These are phyloP conservation scores for Cataglyphis cursor DNA, from an alignment of 2,888 invertebrate genomes.

Conservation along the genomic window DNA sequence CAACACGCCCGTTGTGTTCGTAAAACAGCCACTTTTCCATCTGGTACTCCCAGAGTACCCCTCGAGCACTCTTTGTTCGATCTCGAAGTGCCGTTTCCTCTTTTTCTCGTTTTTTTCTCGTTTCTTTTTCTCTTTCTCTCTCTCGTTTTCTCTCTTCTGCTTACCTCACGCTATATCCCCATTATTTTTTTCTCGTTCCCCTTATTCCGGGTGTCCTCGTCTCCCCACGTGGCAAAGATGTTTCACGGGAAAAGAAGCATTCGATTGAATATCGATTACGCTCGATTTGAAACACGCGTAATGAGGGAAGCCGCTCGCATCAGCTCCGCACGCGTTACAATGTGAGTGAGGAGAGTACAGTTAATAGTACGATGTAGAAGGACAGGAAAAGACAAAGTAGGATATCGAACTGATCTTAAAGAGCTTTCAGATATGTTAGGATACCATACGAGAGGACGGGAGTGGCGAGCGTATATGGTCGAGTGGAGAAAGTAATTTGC, in stretches of 20 bases:
- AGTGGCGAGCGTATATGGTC: slow-evolving; percentile 51
- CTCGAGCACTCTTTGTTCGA: slow-evolving; percentile 81
- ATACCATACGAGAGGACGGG: slow-evolving; percentile 28
- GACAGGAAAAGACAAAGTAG: neutral
- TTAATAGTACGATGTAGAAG: slow-evolving; percentile 66
- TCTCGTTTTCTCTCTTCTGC: neutral
- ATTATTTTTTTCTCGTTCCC: slow-evolving; percentile 45
- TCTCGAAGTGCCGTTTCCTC: slow-evolving; percentile 68
- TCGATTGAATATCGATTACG: slow-evolving; percentile 74
- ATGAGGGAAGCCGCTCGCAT: slow-evolving; percentile 63
- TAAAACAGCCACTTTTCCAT: slow-evolving; percentile 81
- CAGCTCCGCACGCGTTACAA: slow-evolving; percentile 38
- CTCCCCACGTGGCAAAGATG: slow-evolving; percentile 50
- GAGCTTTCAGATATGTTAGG: slow-evolving; percentile 69
- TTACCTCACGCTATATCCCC: neutral
- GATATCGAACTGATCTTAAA: slow-evolving; percentile 69
- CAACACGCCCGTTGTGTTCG: slow-evolving; percentile 74
- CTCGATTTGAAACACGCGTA: slow-evolving; percentile 69
- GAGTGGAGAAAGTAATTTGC: slow-evolving; percentile 72
- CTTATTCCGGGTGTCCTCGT: neutral
- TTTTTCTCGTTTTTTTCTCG: slow-evolving; percentile 36
- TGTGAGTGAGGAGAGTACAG: slow-evolving; percentile 48
- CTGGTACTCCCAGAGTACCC: slow-evolving; percentile 73
- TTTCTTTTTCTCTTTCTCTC: slow-evolving; percentile 10
- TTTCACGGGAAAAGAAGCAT: slow-evolving; percentile 17